Evolutionary conservation across 2,113 vertebrate species (phyloP), one percentile per base, ranked within the genome.

Genomic region (Vulpes vulpes): DNA sequence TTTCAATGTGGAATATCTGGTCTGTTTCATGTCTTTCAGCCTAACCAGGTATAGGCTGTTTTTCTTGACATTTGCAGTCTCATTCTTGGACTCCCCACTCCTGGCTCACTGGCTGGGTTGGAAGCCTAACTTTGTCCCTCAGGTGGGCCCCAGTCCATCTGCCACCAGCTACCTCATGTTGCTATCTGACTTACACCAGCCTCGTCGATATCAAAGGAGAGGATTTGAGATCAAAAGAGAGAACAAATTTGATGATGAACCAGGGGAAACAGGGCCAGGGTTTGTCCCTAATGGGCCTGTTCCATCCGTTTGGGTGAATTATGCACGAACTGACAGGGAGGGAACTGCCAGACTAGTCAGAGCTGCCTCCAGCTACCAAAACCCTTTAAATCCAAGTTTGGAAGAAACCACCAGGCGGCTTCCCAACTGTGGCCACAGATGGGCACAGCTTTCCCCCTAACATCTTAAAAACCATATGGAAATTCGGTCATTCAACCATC

Each of bases 191-290:
- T 73, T 79, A 91, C 0, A 23, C 78, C 94, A 91, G 94, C 67
- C 25, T 67, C 7, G 0, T 49, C 10, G 12, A 25, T 91, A 78
- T 89, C 95, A 94, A 96, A 87, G 93, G 10, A 11, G 55, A 78
- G 55, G 69, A 59, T 95, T 11, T 17, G 90, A 95, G 96, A 97
- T 96, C 96, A 97, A 94, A 92, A 85, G 74, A 65, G n/a, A 69
- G 30, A 93, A 69, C 51, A 74, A 83, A 94, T 89, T 19, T 94
- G 76, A 65, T 94, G 59, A 80, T 35, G 81, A 89, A 89, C 74
- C 67, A 2, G 35, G 32, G 69, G 30, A 76, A 90, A 11, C 38
- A n/a, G 65, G 84, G 84, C 87, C 94, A 74, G 11, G 65, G 69
- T 84, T 17, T 96, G 90, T 62, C 90, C 69, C 76, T 78, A 3